phyloP scores from a whole-genome alignment of 2,797 vertebrate genomes.

The Poeciliopsis presidionis region DNA sequence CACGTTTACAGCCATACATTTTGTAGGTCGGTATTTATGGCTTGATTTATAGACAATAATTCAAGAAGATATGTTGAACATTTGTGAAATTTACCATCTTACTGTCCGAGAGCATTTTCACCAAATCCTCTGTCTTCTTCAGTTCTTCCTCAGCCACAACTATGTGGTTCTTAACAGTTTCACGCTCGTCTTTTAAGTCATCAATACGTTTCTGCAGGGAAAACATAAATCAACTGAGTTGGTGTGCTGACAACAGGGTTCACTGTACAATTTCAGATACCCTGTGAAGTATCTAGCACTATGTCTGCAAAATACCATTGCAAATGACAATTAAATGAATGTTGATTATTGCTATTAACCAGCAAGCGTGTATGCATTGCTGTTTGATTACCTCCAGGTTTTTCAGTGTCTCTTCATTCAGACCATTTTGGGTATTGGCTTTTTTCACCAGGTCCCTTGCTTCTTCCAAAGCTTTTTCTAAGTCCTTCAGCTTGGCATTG shows the following conservation, averaged over 20 bases:
- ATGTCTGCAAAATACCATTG: background rate
- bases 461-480: constrained; percentile 83
- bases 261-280: background rate
- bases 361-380: background rate
- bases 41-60: background rate
- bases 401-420: constrained; percentile 80
- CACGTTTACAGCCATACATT: background rate
- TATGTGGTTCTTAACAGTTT: constrained; percentile 78
- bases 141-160: constrained; percentile 81
- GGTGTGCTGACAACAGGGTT: background rate
- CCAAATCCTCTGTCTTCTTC: constrained; percentile 75
- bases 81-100: constrained; percentile 83
- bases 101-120: constrained; percentile 80
- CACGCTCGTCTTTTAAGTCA: constrained; percentile 79
- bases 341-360: background rate
- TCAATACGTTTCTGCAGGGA: constrained; percentile 81
- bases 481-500: constrained; percentile 85
- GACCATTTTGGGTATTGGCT: constrained; percentile 84
- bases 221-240: background rate
- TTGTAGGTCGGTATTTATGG: background rate
- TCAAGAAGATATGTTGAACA: background rate
- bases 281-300: background rate
- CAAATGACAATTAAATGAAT: background rate
- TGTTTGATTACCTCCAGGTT: constrained; percentile 83
- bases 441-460: constrained; percentile 80